Evolutionary conservation across 2,888 invertebrate genomes (phyloP).

Genomic region (Trachelus troglodyta): DNA sequence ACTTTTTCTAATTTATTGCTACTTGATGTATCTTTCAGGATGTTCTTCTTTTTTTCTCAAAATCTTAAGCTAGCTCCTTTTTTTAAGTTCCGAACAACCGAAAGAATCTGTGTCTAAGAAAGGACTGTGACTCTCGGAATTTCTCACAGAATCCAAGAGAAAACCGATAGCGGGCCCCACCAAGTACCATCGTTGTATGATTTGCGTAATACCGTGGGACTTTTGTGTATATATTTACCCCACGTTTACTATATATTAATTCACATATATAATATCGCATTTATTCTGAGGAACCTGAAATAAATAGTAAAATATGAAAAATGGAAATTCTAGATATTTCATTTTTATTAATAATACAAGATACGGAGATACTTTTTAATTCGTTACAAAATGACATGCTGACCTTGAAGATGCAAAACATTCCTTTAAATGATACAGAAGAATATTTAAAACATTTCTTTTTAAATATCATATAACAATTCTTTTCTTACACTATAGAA

Average conservation of each 20-base stretch:
- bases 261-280: not conserved
- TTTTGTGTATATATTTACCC: not conserved
- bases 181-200: not conserved
- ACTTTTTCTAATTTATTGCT: not conserved
- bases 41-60: not conserved
- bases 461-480: not conserved
- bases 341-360: too few relatives aligned
- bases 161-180: conserved; percentile 26
- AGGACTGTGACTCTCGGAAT: conserved; percentile 39
- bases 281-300: not conserved
- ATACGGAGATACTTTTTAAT: too few relatives aligned
- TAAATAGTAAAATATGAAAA: not conserved
- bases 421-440: too few relatives aligned
- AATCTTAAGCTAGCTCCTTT: not conserved
- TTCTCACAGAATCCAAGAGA: conserved; percentile 41
- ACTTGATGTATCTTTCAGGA: not conserved
- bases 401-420: too few relatives aligned
- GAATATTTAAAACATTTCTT: not conserved
- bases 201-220: conserved; percentile 6
- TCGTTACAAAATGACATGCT: too few relatives aligned
- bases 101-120: conserved; percentile 35
- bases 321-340: too few relatives aligned
- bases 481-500: too few relatives aligned
- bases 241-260: not conserved
- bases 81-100: conserved; percentile 14